Base-by-base conservation (phyloP, 2,113 vertebrate genomes). In the Glaucidium brasilianum region DNA sequence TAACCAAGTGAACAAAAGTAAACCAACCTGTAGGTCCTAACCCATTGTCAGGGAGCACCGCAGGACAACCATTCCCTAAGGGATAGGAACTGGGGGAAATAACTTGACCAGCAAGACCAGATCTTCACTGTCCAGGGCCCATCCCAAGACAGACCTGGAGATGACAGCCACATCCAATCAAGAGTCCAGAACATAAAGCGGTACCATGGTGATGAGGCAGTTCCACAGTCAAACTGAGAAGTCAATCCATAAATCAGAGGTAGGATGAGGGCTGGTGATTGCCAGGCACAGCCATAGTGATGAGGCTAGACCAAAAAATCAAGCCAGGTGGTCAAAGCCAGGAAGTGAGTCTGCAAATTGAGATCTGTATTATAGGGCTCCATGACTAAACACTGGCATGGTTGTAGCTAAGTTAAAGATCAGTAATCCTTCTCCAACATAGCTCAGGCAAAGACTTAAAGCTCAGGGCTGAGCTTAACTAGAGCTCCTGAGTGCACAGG, bases 371-470 rank as follows among this genome's bases (percentile, higher is more conserved):
- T 10, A 23, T 16, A 43, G 1, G 0, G 13, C 17, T 63, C 43
- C 4, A 6, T 1, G 0, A 22, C 29, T 35, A 52, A 3, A 19
- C 11, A 12, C 11, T 12, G 0, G 6, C 32, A n/a, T 0, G 1
- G 22, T 58, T 76, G 2, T 11, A 84, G 9, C 25, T 37, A 41
- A 76, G 18, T 3, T 14, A 45, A 20, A 43, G 10, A 39, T 3
- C 18, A 34, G 1, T 1, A 45, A 2, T 4, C 25, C 3, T 66
- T 8, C 56, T 34, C 12, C 12, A 41, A 4, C 10, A 11, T 0
- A 50, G 4, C 53, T 79, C 47, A 78, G 5, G 50, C 6, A 35
- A 32, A 9, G 4, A n/a, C 0, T 22, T 0, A 37, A 2, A 4
- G 0, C 1, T 12, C 41, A n/a, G 10, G 7, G 10, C 34, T 75